Evolutionary conservation across 2,797 vertebrate species (phyloP), one percentile per base, ranked within the genome.

Genomic region (Taeniopygia guttata): DNA sequence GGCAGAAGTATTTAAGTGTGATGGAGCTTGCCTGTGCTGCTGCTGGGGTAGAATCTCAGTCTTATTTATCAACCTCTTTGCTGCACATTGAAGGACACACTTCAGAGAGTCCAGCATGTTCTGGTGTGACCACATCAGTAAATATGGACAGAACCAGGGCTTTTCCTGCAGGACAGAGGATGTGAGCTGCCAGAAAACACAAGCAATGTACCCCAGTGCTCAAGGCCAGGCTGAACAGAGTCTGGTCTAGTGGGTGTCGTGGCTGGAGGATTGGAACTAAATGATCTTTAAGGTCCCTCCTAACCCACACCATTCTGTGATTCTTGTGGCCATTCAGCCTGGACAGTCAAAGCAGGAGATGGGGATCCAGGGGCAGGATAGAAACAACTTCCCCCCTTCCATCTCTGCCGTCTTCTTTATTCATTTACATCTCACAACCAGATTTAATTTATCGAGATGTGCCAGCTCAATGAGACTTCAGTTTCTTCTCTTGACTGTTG

Each of bases 401-500:
- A 20, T 14, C 70, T 66, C 42, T 64, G 42, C 38, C 13, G 1
- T 16, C 19, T 49, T 51, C 60, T 87, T 78, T 67, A 83, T 87
- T 77, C 23, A 69, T 89, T 89, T 76, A 69, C 69, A 23, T 74
- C 72, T 95, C n/a, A 40, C 40, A 55, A 20, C 6, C 0, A 0
- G 72, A 34, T 66, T 92, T 60, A 43, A 62, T 83, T 92, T 84
- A 66, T 91, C 89, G 69, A 20, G 68, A 75, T 63, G 73, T 67
- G 23, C 55, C 73, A 63, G 69, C 74, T 66, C 84, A 84, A 29
- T 1, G 16, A 78, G 91, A 78, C 85, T 62, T 86, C 80, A 52
- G 67, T 88, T 86, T 91, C 89, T 91, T 70, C 76, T 81, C 73
- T 76, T 79, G 84, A 69, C 87, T 90, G 87, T 92, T 84, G 40